Conservation (phyloP, 2,888 invertebrate genomes). For the Endomychus coccineus region DNA sequence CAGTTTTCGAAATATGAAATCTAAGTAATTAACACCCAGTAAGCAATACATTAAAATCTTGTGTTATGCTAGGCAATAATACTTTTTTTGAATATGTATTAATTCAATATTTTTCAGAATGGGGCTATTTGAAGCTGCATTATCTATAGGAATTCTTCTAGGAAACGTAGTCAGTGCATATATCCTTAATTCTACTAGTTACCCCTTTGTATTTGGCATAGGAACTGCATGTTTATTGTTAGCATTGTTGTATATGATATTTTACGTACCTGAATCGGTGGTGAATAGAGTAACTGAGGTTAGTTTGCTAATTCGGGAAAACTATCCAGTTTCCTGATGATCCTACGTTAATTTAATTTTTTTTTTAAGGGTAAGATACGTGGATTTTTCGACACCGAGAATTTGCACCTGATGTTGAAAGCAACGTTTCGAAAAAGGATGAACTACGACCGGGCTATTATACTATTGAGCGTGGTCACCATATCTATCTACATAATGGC, state of each 20-base stretch:
- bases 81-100: too few species aligned
- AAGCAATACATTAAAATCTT: too few species aligned
- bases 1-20: too few species aligned
- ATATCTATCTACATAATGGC: constrained; percentile 39
- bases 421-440: constrained; percentile 52
- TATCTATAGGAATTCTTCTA: constrained; percentile 53
- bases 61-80: too few species aligned
- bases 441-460: constrained; percentile 48
- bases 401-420: constrained; percentile 41
- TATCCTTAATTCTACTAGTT: constrained; percentile 49
- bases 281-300: constrained; percentile 13
- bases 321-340: too few species aligned
- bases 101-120: constrained; percentile 51
- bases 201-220: constrained; percentile 47
- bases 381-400: constrained; percentile 3
- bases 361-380: constrained; percentile 9
- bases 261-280: constrained; percentile 51
- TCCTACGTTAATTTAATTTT: too few species aligned
- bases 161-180: constrained; percentile 56
- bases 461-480: constrained; percentile 45
- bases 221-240: constrained; percentile 42
- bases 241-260: constrained; percentile 46
- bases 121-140: constrained; percentile 53
- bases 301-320: constrained; percentile 7
- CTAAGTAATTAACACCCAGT: too few species aligned